Conservation (phyloP, 2,113 vertebrate genomes). For the Cranoglanis bouderius region DNA sequence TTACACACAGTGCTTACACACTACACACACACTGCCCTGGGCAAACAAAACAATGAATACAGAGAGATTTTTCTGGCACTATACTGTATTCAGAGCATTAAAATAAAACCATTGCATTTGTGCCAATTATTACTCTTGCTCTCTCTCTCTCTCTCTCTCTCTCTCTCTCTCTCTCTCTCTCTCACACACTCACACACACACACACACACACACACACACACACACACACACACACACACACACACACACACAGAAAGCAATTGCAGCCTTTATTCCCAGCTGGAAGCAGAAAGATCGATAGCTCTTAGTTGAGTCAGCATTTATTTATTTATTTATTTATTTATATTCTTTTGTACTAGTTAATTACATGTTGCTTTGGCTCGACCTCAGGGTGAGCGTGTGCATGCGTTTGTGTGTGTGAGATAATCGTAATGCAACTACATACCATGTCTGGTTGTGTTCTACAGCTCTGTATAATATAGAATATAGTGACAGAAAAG, state of each 20-base stretch:
- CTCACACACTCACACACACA: too few species aligned
- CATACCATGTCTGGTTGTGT: neutral
- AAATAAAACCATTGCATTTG: neutral
- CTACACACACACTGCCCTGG: too few species aligned
- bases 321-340: constrained; percentile 51
- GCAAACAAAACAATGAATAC: neutral
- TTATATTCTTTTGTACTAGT: constrained; percentile 32
- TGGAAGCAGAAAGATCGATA: constrained; percentile 57
- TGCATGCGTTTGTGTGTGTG: neutral
- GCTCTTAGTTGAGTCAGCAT: constrained; percentile 57
- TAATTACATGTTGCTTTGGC: constrained; percentile 62
- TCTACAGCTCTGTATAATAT: neutral
- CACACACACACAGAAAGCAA: constrained; percentile 1
- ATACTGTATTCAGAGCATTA: neutral
- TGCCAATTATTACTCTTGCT: neutral
- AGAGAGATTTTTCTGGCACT: neutral
- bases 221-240: constrained; percentile 36
- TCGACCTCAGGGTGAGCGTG: constrained; percentile 36
- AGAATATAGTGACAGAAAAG: neutral
- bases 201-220: constrained; percentile 11
- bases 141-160: too few species aligned
- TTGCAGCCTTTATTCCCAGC: constrained; percentile 1
- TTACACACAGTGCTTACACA: neutral
- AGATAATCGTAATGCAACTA: neutral
- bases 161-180: too few species aligned